Percentiles rank a stretch among this genome's conserved stretches.
These are phyloP conservation scores for Drosophila willistoni DNA, from an alignment of 1,140 invertebrate species.

Conservation along the genomic window DNA sequence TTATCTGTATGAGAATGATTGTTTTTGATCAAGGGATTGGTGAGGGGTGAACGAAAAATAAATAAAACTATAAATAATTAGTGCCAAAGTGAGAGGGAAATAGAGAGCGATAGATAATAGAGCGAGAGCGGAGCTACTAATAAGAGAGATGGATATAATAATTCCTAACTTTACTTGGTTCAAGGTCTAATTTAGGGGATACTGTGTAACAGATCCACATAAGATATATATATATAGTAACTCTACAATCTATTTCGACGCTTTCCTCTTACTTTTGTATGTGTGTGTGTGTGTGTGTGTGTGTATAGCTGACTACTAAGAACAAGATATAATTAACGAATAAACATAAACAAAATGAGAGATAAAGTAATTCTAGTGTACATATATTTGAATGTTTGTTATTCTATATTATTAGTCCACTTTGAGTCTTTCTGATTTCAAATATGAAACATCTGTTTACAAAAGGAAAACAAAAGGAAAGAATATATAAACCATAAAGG, in stretches of 20 bases:
- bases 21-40: not conserved
- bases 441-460: not conserved
- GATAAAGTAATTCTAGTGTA: slow-evolving; percentile 1
- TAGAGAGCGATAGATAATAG: not conserved
- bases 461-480: not conserved
- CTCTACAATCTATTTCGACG: slow-evolving; percentile 1
- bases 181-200: not conserved
- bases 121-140: not conserved
- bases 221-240: not conserved
- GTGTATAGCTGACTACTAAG: not conserved
- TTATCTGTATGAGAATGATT: slow-evolving; percentile 7
- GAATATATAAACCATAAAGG: not conserved
- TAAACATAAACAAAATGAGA: not conserved
- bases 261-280: not conserved
- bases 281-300: not conserved
- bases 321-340: not conserved
- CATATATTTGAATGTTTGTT: slow-evolving; percentile 25
- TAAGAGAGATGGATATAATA: not conserved
- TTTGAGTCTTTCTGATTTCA: slow-evolving; percentile 6
- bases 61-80: too few species aligned
- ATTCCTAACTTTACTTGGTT: slow-evolving; percentile 2
- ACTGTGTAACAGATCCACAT: not conserved
- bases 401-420: slow-evolving; percentile 9
- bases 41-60: not conserved
- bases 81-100: not conserved